These are phyloP conservation scores for Poeciliopsis prolifica DNA, from an alignment of 2,113 vertebrate genomes.

Conservation along the genomic window DNA sequence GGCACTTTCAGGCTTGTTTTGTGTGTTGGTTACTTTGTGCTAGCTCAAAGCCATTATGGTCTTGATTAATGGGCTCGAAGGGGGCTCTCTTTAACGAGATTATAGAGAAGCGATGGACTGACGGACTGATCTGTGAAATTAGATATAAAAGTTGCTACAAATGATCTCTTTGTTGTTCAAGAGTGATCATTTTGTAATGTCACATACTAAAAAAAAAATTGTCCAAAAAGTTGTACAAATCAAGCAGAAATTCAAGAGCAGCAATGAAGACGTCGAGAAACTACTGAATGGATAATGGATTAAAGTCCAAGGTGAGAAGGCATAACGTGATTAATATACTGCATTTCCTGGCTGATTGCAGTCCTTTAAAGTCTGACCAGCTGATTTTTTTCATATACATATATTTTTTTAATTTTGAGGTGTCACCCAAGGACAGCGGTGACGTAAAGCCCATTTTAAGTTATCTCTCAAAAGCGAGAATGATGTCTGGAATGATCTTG, in stretches of 20 bases:
- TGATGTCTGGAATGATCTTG: too few relatives aligned
- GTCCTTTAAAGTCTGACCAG: too few relatives aligned
- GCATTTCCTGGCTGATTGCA: too few relatives aligned
- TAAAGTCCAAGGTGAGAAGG: too few relatives aligned
- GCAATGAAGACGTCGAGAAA: too few relatives aligned
- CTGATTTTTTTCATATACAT: too few relatives aligned
- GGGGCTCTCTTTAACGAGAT: neutral
- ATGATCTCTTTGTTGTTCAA: neutral
- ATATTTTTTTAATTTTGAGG: too few relatives aligned
- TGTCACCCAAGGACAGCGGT: too few relatives aligned
- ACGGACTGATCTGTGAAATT: neutral
- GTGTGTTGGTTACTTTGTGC: neutral
- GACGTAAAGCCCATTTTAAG: too few relatives aligned
- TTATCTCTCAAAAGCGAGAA: too few relatives aligned
- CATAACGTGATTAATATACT: too few relatives aligned
- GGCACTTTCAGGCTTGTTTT: neutral
- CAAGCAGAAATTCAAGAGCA: neutral
- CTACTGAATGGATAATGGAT: too few relatives aligned
- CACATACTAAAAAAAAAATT: neutral
- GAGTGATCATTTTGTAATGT: neutral
- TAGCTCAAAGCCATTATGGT: neutral
- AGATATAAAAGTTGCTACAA: neutral
- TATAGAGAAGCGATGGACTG: neutral
- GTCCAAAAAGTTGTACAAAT: neutral
- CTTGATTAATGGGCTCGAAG: neutral